Evolutionary conservation across 2,888 invertebrate species (phyloP).

Genomic region (Caenorhabditis sp.): DNA sequence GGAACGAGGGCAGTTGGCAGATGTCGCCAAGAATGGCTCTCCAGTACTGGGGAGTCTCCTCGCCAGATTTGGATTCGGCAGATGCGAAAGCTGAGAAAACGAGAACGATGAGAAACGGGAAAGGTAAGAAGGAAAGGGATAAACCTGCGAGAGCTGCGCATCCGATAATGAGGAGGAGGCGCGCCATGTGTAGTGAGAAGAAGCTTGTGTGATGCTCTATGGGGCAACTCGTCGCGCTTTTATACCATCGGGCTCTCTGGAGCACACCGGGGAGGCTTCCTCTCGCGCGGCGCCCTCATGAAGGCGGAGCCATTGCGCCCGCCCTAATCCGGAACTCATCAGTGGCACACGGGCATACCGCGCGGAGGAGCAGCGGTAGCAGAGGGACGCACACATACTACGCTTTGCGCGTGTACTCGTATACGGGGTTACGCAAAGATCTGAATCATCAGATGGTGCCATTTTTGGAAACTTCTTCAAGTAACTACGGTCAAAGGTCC

Average conservation of each 20-base stretch:
- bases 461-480: not conserved
- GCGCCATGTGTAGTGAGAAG: conserved; percentile 64
- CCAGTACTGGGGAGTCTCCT: conserved; percentile 80
- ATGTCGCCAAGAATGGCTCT: conserved; percentile 81
- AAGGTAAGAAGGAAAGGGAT: conserved; percentile 16
- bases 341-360: conserved; percentile 57
- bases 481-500: conserved; percentile 7
- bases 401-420: conserved; percentile 50
- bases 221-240: conserved; percentile 61
- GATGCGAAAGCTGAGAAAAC: conserved; percentile 62
- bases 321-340: conserved; percentile 65
- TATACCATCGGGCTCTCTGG: conserved; percentile 48
- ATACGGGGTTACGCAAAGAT: conserved; percentile 29
- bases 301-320: conserved; percentile 47
- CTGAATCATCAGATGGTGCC: not conserved
- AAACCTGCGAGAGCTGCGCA: conserved; percentile 61
- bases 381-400: conserved; percentile 20
- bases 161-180: conserved; percentile 61
- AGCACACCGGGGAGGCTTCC: conserved; percentile 45
- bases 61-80: conserved; percentile 73
- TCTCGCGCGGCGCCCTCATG: conserved; percentile 50
- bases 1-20: conserved; percentile 81
- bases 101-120: conserved; percentile 20
- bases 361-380: conserved; percentile 35
- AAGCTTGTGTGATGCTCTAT: conserved; percentile 61